Evolutionary conservation across 1,140 invertebrate genomes (phyloP).

Genomic region (Sinonovacula constricta): DNA sequence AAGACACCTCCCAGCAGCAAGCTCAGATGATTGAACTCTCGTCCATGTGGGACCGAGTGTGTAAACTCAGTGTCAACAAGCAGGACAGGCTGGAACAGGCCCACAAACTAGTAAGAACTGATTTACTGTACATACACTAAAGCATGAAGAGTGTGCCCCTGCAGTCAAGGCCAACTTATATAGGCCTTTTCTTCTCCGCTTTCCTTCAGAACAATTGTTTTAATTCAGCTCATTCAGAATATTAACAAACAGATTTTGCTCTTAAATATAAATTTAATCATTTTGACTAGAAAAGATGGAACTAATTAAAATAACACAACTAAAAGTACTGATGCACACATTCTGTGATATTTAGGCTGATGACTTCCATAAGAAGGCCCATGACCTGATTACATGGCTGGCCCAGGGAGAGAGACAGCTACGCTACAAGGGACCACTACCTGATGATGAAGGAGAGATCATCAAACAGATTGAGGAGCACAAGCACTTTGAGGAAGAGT

Average conservation of each 20-base stretch:
- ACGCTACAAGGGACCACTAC: constrained; percentile 89
- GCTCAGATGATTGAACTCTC: constrained; percentile 91
- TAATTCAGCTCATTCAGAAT: too few species aligned
- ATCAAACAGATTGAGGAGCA: constrained; percentile 79
- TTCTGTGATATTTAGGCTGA: constrained; percentile 84
- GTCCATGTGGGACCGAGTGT: constrained; percentile 91
- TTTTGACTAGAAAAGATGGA: too few species aligned
- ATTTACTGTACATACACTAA: too few species aligned
- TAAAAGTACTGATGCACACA: too few species aligned
- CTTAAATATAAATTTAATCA: too few species aligned
- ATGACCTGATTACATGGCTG: constrained; percentile 96
- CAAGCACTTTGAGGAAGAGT: constrained; percentile 87
- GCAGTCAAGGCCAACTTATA: too few species aligned
- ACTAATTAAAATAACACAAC: too few species aligned
- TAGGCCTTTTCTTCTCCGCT: too few species aligned
- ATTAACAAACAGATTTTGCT: too few species aligned
- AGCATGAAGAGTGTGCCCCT: too few species aligned
- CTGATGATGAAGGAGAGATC: constrained; percentile 86
- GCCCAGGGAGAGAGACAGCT: constrained; percentile 96
- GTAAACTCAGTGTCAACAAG: constrained; percentile 87
- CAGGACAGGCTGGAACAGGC: constrained; percentile 90
- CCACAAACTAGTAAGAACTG: constrained; percentile 83
- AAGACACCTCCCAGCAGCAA: constrained; percentile 89
- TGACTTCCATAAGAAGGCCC: constrained; percentile 94
- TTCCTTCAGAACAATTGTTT: too few species aligned